Evolutionary conservation across 2,797 vertebrate species (phyloP), one percentile per base, ranked within the genome.

Genomic region (Tokudaia tokunoshimensis): DNA sequence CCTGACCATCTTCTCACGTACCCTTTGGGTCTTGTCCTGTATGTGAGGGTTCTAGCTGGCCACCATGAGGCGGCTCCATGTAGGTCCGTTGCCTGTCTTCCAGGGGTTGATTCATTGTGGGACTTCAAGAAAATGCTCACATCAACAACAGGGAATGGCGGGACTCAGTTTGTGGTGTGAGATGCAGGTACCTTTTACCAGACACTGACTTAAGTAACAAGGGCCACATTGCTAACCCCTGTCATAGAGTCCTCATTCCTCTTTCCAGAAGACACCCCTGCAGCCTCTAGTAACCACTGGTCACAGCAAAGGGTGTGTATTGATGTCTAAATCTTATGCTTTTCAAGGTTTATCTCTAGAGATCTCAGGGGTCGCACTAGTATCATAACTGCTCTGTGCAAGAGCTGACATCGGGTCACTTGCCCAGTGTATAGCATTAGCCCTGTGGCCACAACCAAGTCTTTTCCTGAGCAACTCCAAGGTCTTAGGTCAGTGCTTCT

Each of bases 121-220:
- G 14, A 4, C 17, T 63, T 14, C 11, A 72, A 15, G 34, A 37
- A 74, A 24, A 9, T 17, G 13, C 5, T 34, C 37, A 3, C 2
- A 63, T 31, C 22, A 24, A 4, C 4, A 15, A 8, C 19, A 5
- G 37, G n/a, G 47, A n/a, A 22, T 0, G 34, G 12, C 15, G 12
- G 47, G 20, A 1, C 31, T 41, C 6, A 0, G 4, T 4, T 11
- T 14, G 3, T 24, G 31, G 63, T n/a, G 29, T 0, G n/a, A 31
- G 10, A 31, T 11, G 0, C 0, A 0, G 0, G 29, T 22, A 15
- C 13, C 0, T 0, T 24, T 55, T 3, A 41, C 37, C 7, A 3
- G 2, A 9, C 20, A 3, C 74, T 2, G 7, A 4, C 34, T n/a
- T 29, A 47, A 17, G n/a, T 1, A 3, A 19, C 0, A 4, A 61